Percentiles rank a stretch among this genome's conserved stretches.
These are phyloP conservation scores for Neolamprologus devosi DNA, from an alignment of 2,113 vertebrate genomes.

Conservation along the genomic window DNA sequence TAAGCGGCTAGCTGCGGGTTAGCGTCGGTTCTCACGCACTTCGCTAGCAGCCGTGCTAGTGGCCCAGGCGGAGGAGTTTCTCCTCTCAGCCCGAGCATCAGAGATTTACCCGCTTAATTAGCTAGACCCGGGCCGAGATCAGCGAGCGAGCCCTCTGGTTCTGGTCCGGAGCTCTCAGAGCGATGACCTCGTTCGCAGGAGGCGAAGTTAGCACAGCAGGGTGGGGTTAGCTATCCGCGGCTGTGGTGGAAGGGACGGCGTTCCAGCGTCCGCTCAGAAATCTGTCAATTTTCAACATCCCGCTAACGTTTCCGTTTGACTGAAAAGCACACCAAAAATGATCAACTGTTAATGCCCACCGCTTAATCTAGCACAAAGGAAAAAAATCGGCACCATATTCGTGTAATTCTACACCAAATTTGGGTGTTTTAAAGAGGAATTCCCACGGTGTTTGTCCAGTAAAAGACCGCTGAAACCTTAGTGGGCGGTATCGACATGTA, in stretches of 20 bases:
- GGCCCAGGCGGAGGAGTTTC: not conserved
- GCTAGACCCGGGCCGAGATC: not conserved
- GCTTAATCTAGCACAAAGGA: not conserved
- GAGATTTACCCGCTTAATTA: not conserved
- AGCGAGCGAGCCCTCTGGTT: fast-evolving
- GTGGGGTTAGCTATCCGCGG: conserved; percentile 54
- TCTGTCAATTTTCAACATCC: not conserved
- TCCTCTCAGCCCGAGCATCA: not conserved
- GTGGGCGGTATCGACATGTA: conserved; percentile 19
- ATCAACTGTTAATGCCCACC: not conserved
- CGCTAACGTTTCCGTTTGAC: not conserved
- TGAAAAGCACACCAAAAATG: not conserved
- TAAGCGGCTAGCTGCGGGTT: conserved; percentile 25
- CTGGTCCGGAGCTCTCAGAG: no score
- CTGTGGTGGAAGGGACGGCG: not conserved
- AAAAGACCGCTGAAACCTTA: not conserved
- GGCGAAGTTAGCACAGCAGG: conserved; percentile 35
- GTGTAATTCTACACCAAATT: not conserved
- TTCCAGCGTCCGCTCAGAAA: not conserved
- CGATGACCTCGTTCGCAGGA: not conserved
- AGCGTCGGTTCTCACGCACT: conserved; percentile 37
- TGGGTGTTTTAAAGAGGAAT: not conserved
- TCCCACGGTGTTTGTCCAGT: not conserved
- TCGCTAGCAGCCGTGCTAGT: conserved; percentile 11
- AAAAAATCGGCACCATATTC: not conserved